These are phyloP conservation scores for Drosophila yakuba DNA, from an alignment of 1,140 invertebrate species.

Conservation along the genomic window DNA sequence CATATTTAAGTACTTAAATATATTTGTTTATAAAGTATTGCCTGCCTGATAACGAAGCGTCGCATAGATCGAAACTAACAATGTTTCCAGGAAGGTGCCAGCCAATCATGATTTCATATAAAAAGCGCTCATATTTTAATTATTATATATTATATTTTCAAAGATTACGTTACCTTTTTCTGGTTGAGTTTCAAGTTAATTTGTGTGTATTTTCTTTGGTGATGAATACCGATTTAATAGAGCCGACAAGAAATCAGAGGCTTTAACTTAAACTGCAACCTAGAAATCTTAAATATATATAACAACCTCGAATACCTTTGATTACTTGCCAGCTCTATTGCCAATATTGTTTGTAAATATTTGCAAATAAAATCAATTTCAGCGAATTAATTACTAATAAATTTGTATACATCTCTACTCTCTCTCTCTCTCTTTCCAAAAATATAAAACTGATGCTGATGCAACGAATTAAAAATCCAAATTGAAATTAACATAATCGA, in stretches of 20 bases:
- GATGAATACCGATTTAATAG: conserved; percentile 30
- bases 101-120: conserved; percentile 47
- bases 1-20: conserved; percentile 25
- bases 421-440: conserved; percentile 28
- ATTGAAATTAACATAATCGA: conserved; percentile 27
- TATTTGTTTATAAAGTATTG: conserved; percentile 42
- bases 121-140: conserved; percentile 70
- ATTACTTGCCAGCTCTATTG: background rate
- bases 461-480: conserved; percentile 16
- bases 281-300: background rate
- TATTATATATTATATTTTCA: conserved; percentile 12
- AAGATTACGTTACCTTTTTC: conserved; percentile 9
- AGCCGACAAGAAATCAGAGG: background rate
- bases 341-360: conserved; percentile 50
- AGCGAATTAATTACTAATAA: conserved; percentile 65
- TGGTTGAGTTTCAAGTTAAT: conserved; percentile 1
- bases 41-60: conserved; percentile 44
- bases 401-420: conserved; percentile 38
- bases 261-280: background rate
- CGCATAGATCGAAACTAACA: conserved; percentile 45
- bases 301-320: background rate
- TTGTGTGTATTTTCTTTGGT: conserved; percentile 19
- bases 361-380: conserved; percentile 24
- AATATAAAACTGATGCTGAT: conserved; percentile 3
- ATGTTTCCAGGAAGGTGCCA: conserved; percentile 46